Evolutionary conservation across 2,113 vertebrate species (phyloP).

Genomic region (Mesoclemmys tuberculata): DNA sequence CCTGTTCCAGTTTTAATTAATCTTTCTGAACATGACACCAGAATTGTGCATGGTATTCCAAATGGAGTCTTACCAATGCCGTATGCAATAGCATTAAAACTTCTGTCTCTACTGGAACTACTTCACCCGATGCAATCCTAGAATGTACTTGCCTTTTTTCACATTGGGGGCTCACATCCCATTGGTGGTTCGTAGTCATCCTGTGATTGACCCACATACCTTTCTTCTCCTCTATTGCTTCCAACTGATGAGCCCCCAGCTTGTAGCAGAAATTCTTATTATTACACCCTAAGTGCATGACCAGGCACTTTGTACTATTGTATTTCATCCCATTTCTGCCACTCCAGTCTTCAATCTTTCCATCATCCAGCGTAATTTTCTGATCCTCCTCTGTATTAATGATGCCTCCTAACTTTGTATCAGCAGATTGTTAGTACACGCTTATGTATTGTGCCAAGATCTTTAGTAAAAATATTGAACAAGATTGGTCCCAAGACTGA

Average conservation of each 20-base stretch:
- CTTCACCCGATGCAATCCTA: not conserved
- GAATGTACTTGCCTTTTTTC: not conserved
- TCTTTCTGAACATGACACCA: not conserved
- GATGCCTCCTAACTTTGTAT: not conserved
- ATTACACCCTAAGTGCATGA: not conserved
- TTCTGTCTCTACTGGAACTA: not conserved
- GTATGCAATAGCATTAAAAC: not conserved
- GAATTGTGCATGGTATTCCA: not conserved
- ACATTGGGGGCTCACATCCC: not conserved
- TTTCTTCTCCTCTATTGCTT: not conserved
- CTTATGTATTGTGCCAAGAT: not conserved
- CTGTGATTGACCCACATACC: not conserved
- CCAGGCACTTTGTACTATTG: not conserved
- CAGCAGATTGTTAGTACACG: not conserved
- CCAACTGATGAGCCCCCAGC: not conserved
- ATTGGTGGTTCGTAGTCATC: not conserved
- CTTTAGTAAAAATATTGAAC: not conserved
- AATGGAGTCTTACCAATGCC: not conserved
- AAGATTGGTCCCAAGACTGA: not conserved
- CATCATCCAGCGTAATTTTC: not conserved
- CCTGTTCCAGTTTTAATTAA: not conserved
- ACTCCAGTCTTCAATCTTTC: not conserved
- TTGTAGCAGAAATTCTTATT: not conserved
- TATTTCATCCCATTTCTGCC: not conserved
- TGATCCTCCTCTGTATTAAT: not conserved